Evolutionary conservation across 2,797 vertebrate genomes (phyloP), one percentile per base, ranked within the genome.

Genomic region (Octomys mimax): DNA sequence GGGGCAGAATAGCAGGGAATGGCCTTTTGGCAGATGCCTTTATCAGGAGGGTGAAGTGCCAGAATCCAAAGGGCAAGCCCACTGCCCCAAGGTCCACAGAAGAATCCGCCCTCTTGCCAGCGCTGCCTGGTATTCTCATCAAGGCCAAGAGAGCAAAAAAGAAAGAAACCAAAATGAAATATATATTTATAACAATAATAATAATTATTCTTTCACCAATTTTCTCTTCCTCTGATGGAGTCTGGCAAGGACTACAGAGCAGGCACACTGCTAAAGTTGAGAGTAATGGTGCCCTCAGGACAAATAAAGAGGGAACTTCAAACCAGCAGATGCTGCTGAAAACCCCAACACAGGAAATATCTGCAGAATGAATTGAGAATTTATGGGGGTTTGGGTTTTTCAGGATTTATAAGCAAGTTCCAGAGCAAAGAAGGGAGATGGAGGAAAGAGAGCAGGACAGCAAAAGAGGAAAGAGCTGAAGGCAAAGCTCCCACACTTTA

Each of bases 311-410:
- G 94, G 77, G 77, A 93, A 98, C 98, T 98, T 99, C 98, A 99
- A 98, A 97, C 98, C 97, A 98, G 98, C 98, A 98, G 98, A 99
- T 98, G 98, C 98, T 98, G 98, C 98, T 3, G 98, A 98, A 98
- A 98, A 97, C 97, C 98, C 98, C 98, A 94, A 97, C 4, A 75
- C 98, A 98, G 98, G 98, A 99, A 99, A 98, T 98, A 97, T 98
- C 98, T 99, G 98, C 88, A 97, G 98, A 98, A 98, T 98, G 98
- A 98, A 98, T 98, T 68, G 96, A 97, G 97, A 97, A 96, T 92
- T 98, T 98, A 98, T 97, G 98, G 96, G 96, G 52, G 93, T 97
- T 98, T 64, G 77, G 95, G 94, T 93, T 96, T 98, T 98, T 96
- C 84, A 97, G 95, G 96, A 97, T 98, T 98, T 98, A 97, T 59